phyloP scores from a whole-genome alignment of 2,888 invertebrate genomes.

The Xanthorhoe designata region DNA sequence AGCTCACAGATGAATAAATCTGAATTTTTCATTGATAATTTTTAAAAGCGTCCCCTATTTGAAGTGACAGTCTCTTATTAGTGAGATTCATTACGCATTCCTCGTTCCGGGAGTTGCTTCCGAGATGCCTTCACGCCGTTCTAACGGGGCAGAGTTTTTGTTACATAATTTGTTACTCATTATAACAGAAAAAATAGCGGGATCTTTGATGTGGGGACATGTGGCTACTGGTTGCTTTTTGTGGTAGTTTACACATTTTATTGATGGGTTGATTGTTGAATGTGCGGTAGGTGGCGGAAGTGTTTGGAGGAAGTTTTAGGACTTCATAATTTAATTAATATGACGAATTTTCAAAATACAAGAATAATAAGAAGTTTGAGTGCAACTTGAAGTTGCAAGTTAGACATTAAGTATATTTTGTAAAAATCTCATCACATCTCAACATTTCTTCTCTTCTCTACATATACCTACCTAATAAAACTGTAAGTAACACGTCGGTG shows the following conservation, averaged over 20 bases:
- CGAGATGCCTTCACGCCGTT: constrained; percentile 53
- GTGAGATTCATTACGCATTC: constrained; percentile 46
- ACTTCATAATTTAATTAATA: neutral
- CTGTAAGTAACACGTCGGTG: no score
- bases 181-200: constrained; percentile 64
- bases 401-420: no score
- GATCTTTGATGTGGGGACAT: constrained; percentile 58
- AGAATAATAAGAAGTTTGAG: no score
- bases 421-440: no score
- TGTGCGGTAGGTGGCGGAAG: constrained; percentile 20
- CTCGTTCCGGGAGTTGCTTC: constrained; percentile 54
- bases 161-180: constrained; percentile 75
- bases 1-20: constrained; percentile 24
- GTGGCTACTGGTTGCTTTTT: constrained; percentile 45
- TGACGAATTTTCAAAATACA: no score
- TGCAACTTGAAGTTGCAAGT: no score
- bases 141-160: constrained; percentile 48
- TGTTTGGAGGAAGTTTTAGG: constrained; percentile 7
- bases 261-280: constrained; percentile 46
- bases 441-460: no score
- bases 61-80: constrained; percentile 44
- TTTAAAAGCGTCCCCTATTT: constrained; percentile 27
- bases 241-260: constrained; percentile 54
- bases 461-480: no score
- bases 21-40: constrained; percentile 28